A percentile compares a stretch with the other conserved stretches of the same genome.
These are phyloP conservation scores for Hydrocynus forskahlii DNA, from an alignment of 2,797 vertebrate genomes.

Conservation along the genomic window DNA sequence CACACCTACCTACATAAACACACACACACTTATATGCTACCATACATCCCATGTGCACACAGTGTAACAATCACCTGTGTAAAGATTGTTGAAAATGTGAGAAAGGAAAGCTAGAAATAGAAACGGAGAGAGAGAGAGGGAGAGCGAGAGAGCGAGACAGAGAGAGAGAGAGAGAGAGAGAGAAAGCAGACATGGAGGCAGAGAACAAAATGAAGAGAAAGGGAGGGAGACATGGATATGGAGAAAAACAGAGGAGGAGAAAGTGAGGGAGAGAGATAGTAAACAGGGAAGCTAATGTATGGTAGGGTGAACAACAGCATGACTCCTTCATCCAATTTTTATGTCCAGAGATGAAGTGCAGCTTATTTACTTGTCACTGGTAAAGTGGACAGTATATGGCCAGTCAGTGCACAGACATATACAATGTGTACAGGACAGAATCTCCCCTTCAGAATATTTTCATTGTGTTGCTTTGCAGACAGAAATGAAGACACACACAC, in stretches of 20 bases:
- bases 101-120: neutral
- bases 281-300: neutral
- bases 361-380: too few relatives aligned
- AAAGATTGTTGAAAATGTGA: too few relatives aligned
- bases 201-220: neutral
- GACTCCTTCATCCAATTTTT: too few relatives aligned
- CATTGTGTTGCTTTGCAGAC: too few relatives aligned
- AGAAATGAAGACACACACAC: too few relatives aligned
- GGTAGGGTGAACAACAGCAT: too few relatives aligned
- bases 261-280: neutral
- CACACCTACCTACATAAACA: conserved; percentile 19
- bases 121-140: neutral
- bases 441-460: too few relatives aligned
- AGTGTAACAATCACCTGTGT: neutral
- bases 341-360: too few relatives aligned
- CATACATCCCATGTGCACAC: neutral
- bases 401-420: too few relatives aligned
- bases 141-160: neutral
- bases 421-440: too few relatives aligned
- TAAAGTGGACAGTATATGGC: too few relatives aligned
- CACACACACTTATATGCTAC: conserved; percentile 21
- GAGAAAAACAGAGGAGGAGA: neutral
- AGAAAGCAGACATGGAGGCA: neutral
- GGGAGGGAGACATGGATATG: neutral
- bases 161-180: neutral